Evolutionary conservation across 2,113 vertebrate species (phyloP).

Genomic region (Ursus arctos): DNA sequence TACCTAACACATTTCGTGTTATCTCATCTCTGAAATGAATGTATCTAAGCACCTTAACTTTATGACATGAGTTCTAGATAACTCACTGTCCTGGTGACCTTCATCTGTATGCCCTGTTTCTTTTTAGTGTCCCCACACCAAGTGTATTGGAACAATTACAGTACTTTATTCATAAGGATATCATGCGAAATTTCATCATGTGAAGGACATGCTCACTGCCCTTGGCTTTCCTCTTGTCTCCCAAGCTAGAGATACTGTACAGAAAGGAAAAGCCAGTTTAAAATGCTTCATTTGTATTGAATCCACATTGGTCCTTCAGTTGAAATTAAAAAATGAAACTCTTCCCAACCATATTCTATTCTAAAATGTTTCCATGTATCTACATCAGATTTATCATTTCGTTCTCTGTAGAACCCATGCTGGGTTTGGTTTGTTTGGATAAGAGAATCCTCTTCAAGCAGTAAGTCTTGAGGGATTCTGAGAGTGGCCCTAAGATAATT

Average conservation of each 20-base stretch:
- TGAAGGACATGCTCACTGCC: neutral
- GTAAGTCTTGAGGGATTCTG: slow-evolving; percentile 15
- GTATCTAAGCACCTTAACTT: slow-evolving; percentile 19
- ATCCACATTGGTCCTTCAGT: neutral
- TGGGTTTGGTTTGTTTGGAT: neutral
- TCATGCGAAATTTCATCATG: neutral
- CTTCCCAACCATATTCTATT: neutral
- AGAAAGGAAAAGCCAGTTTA: neutral
- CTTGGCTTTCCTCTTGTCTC: slow-evolving; percentile 14
- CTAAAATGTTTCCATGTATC: slow-evolving; percentile 12
- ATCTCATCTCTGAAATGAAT: slow-evolving; percentile 1
- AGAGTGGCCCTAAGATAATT: neutral
- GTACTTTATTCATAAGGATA: slow-evolving; percentile 32
- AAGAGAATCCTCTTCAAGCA: neutral
- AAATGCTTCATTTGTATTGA: slow-evolving; percentile 50
- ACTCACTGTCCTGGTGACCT: neutral
- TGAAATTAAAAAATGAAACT: slow-evolving; percentile 9
- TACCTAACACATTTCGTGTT: slow-evolving; percentile 41
- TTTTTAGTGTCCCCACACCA: neutral
- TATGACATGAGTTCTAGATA: neutral
- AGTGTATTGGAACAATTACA: neutral
- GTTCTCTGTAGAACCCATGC: slow-evolving; percentile 11
- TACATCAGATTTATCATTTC: slow-evolving; percentile 26
- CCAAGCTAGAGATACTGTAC: neutral
- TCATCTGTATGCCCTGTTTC: neutral